These are phyloP conservation scores for Macaca mulatta DNA, from an alignment of 2,113 vertebrate species.

Conservation along the genomic window DNA sequence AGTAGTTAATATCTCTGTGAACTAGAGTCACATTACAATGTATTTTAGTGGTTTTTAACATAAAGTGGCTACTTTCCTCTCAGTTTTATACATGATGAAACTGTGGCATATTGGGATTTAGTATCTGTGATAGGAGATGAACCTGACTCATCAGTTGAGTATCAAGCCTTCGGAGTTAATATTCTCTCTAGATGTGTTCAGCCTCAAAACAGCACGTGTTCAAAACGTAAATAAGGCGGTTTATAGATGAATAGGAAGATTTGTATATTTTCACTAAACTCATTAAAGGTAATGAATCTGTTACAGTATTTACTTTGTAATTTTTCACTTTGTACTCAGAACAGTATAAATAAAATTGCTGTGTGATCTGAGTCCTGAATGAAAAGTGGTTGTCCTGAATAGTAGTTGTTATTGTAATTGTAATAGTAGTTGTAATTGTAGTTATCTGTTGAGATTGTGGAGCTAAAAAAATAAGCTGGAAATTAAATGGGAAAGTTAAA, in stretches of 20 bases:
- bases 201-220: not conserved
- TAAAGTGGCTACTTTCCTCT: not conserved
- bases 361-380: not conserved
- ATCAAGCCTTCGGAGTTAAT: not conserved
- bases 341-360: constrained; percentile 36
- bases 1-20: not conserved
- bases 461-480: not conserved
- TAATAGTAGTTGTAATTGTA: constrained; percentile 49
- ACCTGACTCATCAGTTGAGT: not conserved
- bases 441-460: not conserved
- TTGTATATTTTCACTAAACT: constrained; percentile 47
- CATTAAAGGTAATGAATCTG: constrained; percentile 31
- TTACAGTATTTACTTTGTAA: constrained; percentile 43
- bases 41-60: not conserved
- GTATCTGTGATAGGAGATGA: not conserved
- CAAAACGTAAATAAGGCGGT: not conserved
- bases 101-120: not conserved
- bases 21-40: not conserved
- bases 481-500: constrained; percentile 16
- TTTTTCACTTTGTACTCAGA: constrained; percentile 18
- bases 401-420: constrained; percentile 57
- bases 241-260: not conserved
- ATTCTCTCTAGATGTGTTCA: not conserved
- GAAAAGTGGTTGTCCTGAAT: not conserved
- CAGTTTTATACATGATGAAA: not conserved